Conservation (phyloP, 2,888 invertebrate genomes). For the Ochropleura plecta region DNA sequence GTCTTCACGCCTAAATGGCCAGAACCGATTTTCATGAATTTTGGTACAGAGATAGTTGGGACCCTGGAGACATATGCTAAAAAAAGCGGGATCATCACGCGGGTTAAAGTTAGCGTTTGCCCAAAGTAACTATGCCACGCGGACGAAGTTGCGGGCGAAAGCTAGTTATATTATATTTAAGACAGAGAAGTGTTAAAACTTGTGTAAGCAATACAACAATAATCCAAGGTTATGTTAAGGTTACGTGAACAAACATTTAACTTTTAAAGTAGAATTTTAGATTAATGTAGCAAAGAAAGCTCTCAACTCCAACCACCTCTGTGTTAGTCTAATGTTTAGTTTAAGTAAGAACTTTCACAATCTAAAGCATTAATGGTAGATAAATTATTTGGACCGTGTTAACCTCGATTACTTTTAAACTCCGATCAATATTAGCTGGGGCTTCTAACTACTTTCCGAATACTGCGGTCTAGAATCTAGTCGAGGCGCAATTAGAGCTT, state of each 20-base stretch:
- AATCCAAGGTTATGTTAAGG: background rate
- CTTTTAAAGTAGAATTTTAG: constrained; percentile 15
- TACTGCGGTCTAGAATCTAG: background rate
- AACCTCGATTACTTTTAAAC: constrained; percentile 44
- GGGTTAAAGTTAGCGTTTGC: too few relatives aligned
- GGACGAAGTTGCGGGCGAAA: too few relatives aligned
- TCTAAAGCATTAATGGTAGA: constrained; percentile 44
- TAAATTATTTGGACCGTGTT: constrained; percentile 44
- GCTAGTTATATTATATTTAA: too few relatives aligned
- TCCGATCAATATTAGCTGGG: constrained; percentile 29
- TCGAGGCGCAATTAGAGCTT: background rate
- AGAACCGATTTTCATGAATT: too few relatives aligned
- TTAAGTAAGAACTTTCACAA: constrained; percentile 45
- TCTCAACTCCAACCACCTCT: constrained; percentile 11
- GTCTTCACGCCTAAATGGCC: too few relatives aligned
- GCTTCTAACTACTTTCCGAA: constrained; percentile 14
- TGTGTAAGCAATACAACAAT: too few relatives aligned
- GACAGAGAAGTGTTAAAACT: too few relatives aligned
- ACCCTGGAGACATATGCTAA: too few relatives aligned
- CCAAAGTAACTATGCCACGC: too few relatives aligned
- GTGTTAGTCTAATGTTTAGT: constrained; percentile 23
- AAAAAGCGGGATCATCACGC: too few relatives aligned
- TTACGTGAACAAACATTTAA: constrained; percentile 9
- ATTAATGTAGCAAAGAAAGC: constrained; percentile 29
- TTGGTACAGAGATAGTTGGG: too few relatives aligned